These are phyloP conservation scores for Hermetia illucens DNA, from an alignment of 1,140 invertebrate species.

Conservation along the genomic window DNA sequence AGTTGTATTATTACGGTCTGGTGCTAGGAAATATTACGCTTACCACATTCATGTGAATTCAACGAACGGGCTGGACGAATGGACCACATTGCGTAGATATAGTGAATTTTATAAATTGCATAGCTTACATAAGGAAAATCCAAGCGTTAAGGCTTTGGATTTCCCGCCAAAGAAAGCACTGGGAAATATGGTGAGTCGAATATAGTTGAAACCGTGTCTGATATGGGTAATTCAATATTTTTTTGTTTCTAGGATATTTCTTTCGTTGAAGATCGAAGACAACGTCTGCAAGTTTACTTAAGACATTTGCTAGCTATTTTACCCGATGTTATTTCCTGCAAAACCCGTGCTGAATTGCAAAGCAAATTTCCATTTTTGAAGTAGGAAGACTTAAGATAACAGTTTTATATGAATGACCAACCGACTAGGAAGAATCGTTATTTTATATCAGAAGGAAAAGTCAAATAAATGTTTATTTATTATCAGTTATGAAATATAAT, in stretches of 20 bases:
- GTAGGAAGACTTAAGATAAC: no score
- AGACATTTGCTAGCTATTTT: neutral
- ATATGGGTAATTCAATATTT: neutral
- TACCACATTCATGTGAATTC: neutral
- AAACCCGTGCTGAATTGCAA: no score
- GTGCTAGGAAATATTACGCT: neutral
- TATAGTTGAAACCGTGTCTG: neutral
- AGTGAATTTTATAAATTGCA: neutral
- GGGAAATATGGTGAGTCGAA: neutral
- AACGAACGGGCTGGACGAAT: neutral
- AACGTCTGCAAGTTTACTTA: neutral
- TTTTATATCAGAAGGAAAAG: no score
- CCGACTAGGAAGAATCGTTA: no score
- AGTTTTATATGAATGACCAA: no score
- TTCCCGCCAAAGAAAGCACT: neutral
- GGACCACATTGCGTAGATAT: neutral
- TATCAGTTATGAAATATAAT: no score
- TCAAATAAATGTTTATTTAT: no score
- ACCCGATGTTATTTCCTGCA: neutral
- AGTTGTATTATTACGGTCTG: neutral
- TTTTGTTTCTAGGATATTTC: neutral
- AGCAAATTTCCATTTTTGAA: no score
- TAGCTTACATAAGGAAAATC: neutral
- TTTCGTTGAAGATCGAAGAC: neutral
- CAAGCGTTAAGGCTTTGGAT: neutral